Evolutionary conservation across 2,797 vertebrate species (phyloP), one percentile per base, ranked within the genome.

Genomic region (Myotis findleyi): DNA sequence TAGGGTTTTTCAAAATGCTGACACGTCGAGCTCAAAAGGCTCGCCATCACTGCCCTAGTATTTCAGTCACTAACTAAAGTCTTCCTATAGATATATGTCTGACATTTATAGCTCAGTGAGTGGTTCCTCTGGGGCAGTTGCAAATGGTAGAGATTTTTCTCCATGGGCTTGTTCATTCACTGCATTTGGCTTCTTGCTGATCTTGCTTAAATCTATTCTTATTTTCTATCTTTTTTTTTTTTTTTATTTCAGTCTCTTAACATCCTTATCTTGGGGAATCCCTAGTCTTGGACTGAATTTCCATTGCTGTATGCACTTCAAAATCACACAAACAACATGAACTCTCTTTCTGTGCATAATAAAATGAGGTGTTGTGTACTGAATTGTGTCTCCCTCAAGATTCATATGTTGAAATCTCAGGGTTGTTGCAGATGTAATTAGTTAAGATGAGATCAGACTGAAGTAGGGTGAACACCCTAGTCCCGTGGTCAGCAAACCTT

Each of bases 191-290:
- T 73, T 53, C n/a, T 69, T 80, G 33, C 1, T 75, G 27, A 62
- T 64, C 7, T 66, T 80, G 12, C 33, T 62, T 27, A 44, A 88
- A 81, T 64, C 4, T n/a, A 71, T 33, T 79, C 20, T 64, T 80
- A 18, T 9, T 80, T 11, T 87, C 38, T 13, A 68, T 57, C 72
- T 69, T 80, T 90, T 38, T 90, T 80, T 90, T 38, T 90, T 38
- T 93, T 77, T 75, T 72, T 79, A 49, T 84, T 76, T 89, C 25
- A 38, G 27, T 41, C 44, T 33, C 55, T 91, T 77, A 87, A 89
- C 23, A 79, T 72, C 16, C 55, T 80, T 38, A 68, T 4, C 69
- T 76, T 41, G 41, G 44, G 76, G 17, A 14, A 62, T 59, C 62
- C 30, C 30, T 76, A 27, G 7, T 51, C 36, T 81, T 49, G n/a